Evolutionary conservation across 2,888 invertebrate species (phyloP).

Genomic region (Cataglyphis rosenhaueri): DNA sequence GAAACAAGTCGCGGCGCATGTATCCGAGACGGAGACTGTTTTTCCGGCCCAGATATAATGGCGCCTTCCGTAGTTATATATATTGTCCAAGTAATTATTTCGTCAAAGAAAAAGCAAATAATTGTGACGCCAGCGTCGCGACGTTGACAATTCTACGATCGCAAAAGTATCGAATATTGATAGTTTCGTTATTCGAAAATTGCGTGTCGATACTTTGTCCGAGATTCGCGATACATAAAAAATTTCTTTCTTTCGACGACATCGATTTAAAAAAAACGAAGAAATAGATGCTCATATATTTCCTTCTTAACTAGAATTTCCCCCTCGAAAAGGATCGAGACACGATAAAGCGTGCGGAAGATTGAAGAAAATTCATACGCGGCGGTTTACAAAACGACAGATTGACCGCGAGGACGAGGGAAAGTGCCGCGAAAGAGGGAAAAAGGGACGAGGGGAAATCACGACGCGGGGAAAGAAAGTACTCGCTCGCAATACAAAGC

Average conservation of each 20-base stretch:
- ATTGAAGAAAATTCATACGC: conserved; percentile 12
- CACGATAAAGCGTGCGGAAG: neutral
- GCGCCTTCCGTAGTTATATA: conserved; percentile 52
- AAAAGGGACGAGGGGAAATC: neutral
- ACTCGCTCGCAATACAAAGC: conserved; percentile 27
- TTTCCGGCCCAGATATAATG: conserved; percentile 52
- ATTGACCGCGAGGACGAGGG: neutral
- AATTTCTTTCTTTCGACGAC: neutral
- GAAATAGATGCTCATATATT: neutral
- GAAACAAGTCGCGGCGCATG: conserved; percentile 23
- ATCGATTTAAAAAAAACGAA: neutral
- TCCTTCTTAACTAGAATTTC: neutral
- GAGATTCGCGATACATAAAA: neutral
- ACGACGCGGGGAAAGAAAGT: conserved; percentile 9
- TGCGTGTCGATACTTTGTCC: neutral
- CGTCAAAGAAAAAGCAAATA: conserved; percentile 58
- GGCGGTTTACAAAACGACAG: conserved; percentile 47
- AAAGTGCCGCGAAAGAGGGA: conserved; percentile 2
- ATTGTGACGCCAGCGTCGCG: conserved; percentile 61
- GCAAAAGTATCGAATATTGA: conserved; percentile 28
- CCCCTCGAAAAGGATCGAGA: neutral
- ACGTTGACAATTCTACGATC: conserved; percentile 52
- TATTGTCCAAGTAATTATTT: conserved; percentile 68
- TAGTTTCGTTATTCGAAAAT: neutral
- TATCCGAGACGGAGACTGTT: conserved; percentile 1